A percentile compares a stretch with the other conserved stretches of the same genome.
Evolutionary conservation across 2,888 invertebrate species (phyloP).

Genomic region (Agrypnus murinus): DNA sequence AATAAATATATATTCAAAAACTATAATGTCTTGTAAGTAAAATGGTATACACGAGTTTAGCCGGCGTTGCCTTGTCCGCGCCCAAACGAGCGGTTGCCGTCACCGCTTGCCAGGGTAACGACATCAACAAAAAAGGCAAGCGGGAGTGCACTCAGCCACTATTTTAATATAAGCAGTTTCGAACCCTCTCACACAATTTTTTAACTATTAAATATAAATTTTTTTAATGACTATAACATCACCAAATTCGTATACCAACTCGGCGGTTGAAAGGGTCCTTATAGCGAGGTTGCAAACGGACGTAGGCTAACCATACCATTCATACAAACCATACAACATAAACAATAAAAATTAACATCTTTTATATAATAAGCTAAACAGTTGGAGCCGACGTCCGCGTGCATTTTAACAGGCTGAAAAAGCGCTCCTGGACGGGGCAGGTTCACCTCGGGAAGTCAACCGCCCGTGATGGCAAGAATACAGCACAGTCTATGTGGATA

Average conservation of each 20-base stretch:
- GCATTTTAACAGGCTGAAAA: conserved; percentile 35
- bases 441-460: conserved; percentile 37
- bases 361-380: conserved; percentile 40
- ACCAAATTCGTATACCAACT: conserved; percentile 63
- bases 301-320: conserved; percentile 43
- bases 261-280: conserved; percentile 52
- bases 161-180: conserved; percentile 11
- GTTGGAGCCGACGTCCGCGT: conserved; percentile 42
- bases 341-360: conserved; percentile 52
- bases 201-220: conserved; percentile 58
- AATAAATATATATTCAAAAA: conserved; percentile 59
- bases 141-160: conserved; percentile 37
- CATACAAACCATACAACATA: conserved; percentile 50
- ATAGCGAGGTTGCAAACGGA: conserved; percentile 42
- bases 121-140: conserved; percentile 48
- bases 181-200: conserved; percentile 51
- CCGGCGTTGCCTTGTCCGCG: conserved; percentile 53
- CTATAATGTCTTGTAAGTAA: conserved; percentile 56
- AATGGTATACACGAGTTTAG: conserved; percentile 58
- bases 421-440: conserved; percentile 34
- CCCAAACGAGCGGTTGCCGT: conserved; percentile 53
- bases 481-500: conserved; percentile 58
- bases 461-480: conserved; percentile 56
- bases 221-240: conserved; percentile 61
- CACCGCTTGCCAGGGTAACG: conserved; percentile 46